Conservation (phyloP, 37 sponge, comb jelly and placozoan species). For the Beroe forskalii region DNA sequence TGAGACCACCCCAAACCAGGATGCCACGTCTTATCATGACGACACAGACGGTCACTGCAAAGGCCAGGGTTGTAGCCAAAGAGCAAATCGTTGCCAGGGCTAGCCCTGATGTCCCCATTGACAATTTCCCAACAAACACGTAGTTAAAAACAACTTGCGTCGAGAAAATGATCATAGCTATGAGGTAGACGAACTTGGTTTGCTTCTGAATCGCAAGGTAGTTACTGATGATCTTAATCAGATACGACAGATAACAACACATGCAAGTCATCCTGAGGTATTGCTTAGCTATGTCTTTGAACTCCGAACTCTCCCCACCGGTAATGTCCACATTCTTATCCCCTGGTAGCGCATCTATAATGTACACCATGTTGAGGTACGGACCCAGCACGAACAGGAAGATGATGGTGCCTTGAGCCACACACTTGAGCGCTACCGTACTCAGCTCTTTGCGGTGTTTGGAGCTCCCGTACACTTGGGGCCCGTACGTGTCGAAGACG, state of each 20-base stretch:
- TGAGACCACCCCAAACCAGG: background rate
- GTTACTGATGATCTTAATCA: slow-evolving; percentile 2
- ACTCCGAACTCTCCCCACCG: background rate
- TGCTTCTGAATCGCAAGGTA: slow-evolving; percentile 23
- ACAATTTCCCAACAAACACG: background rate
- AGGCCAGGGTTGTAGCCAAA: background rate
- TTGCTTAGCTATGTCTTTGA: background rate
- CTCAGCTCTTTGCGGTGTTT: background rate
- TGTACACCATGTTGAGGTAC: background rate
- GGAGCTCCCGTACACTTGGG: slow-evolving; percentile 24
- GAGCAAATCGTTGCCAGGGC: background rate
- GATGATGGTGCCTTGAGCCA: background rate
- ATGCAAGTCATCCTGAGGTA: slow-evolving; percentile 12
- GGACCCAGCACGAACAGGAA: background rate
- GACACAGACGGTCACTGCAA: background rate
- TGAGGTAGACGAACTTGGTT: background rate
- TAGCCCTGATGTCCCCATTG: background rate
- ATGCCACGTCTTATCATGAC: background rate
- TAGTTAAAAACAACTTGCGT: slow-evolving; percentile 3
- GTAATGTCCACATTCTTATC: background rate
- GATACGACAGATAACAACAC: background rate
- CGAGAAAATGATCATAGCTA: background rate
- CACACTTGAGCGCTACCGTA: slow-evolving; percentile 1
- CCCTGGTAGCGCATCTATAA: slow-evolving; percentile 11
- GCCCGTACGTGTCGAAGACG: slow-evolving; percentile 20